A percentile compares a stretch with the other conserved stretches of the same genome.
Evolutionary conservation across 2,113 vertebrate genomes (phyloP).

Genomic region (Orientallactaga bullata): DNA sequence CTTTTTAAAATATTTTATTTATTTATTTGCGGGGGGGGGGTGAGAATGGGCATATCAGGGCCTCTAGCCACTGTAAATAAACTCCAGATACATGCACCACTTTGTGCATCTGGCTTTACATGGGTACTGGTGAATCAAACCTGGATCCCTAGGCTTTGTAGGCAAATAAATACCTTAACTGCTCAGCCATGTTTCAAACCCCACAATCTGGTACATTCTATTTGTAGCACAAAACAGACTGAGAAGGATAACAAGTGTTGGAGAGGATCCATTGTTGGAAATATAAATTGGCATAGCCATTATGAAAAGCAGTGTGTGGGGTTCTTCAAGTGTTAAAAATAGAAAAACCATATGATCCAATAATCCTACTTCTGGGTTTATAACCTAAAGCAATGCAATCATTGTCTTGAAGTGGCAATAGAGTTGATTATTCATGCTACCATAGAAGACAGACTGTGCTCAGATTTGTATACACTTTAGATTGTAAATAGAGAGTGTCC

Average conservation of each 20-base stretch:
- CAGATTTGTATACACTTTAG: constrained; percentile 1
- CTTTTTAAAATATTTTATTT: no score
- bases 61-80: no score
- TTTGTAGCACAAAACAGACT: neutral
- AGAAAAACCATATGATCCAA: neutral
- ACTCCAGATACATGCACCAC: no score
- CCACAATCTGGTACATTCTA: neutral
- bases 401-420: neutral
- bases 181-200: neutral
- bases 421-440: neutral
- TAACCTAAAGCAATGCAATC: neutral
- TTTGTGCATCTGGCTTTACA: no score
- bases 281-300: neutral
- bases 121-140: no score
- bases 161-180: no score
- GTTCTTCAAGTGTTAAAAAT: neutral
- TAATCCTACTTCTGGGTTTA: neutral
- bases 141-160: no score
- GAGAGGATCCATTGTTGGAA: neutral
- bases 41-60: no score
- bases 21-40: no score
- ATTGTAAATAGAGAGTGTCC: constrained; percentile 21
- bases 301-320: neutral
- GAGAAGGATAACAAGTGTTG: neutral
- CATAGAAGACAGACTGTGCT: constrained; percentile 3